Base-by-base conservation (phyloP, 2,113 vertebrate genomes). In the Dryoscopus gambensis region DNA sequence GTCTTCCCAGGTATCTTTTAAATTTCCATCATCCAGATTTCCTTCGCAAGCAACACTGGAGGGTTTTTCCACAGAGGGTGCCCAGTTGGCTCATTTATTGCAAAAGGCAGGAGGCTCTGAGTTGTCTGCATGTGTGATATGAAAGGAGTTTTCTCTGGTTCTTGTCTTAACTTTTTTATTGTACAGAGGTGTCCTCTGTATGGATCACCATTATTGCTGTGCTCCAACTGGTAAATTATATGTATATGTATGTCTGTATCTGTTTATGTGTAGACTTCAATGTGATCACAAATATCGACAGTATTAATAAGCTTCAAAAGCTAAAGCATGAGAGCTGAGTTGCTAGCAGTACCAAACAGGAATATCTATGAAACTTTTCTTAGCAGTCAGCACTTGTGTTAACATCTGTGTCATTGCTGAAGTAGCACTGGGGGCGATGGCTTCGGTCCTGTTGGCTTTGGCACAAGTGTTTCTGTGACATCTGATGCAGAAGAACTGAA, bases 41-140 rank as follows among this genome's bases (percentile, higher is more conserved):
- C 30, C 28, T 89, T 13, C 31, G 84, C 3, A 18, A 37, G 47
- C 33, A 76, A 7, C 31, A 35, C 10, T 52, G 31, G 24, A 50
- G 20, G 14, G 11, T 57, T 90, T 84, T 82, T 74, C 60, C 46
- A 14, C n/a, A 42, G 35, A 31, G 5, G 2, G 5, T 65, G 7
- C 27, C 12, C n/a, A 30, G 6, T 4, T 86, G 63, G 10, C 35
- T 67, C 5, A 25, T 62, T 60, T 22, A 22, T 10, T 50, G 73
- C 24, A 7, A 73, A 81, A 53, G 28, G 4, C 35, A 46, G 42
- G 27, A 57, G 16, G 4, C 17, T 84, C 63, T 42, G 20, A 13
- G 19, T 56, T 87, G 21, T 59, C 19, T 67, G 21, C 0, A 1
- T 20, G 2, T 46, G 35, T 4, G 0, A 10, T 44, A 52, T 14